A percentile compares a stretch with the other conserved stretches of the same genome.
Conservation (phyloP, 2,797 vertebrate genomes). For the Protonibea diacanthus region DNA sequence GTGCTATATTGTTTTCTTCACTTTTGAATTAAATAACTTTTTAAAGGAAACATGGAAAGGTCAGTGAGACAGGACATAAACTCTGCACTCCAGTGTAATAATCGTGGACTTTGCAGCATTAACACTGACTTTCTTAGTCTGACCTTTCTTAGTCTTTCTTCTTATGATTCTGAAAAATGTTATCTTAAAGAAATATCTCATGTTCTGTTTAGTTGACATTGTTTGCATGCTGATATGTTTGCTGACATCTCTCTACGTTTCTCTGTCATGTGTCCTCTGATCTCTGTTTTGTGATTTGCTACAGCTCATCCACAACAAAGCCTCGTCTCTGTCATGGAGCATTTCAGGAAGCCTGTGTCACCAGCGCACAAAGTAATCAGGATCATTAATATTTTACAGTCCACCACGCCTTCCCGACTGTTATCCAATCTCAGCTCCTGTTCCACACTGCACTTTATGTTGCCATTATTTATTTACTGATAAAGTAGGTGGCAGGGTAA, state of each 20-base stretch:
- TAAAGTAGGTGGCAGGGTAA: slow-evolving; percentile 68
- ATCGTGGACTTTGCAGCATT: not conserved
- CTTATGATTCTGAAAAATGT: not conserved
- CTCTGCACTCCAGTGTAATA: not conserved
- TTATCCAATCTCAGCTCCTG: slow-evolving; percentile 73
- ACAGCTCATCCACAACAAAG: slow-evolving; percentile 47
- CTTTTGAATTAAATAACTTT: not conserved
- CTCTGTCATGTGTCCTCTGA: not conserved
- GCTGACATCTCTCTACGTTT: not conserved
- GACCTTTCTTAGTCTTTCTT: not conserved
- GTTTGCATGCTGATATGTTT: not conserved
- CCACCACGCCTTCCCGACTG: slow-evolving; percentile 64
- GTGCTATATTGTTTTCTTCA: not conserved
- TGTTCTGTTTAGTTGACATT: not conserved
- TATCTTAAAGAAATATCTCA: not conserved
- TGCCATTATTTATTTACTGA: slow-evolving; percentile 85
- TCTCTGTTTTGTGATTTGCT: slow-evolving; percentile 15
- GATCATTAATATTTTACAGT: slow-evolving; percentile 84
- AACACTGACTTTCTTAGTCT: not conserved
- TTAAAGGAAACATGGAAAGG: not conserved
- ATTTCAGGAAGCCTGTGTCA: slow-evolving; percentile 61
- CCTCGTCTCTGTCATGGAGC: slow-evolving; percentile 45
- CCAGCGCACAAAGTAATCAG: slow-evolving; percentile 72
- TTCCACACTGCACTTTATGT: slow-evolving; percentile 72
- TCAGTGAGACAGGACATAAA: not conserved